Evolutionary conservation across 92 coral and sea anemone species (phyloP), one percentile per base, ranked within the genome.

Genomic region (Umimayanthus chanpuru): DNA sequence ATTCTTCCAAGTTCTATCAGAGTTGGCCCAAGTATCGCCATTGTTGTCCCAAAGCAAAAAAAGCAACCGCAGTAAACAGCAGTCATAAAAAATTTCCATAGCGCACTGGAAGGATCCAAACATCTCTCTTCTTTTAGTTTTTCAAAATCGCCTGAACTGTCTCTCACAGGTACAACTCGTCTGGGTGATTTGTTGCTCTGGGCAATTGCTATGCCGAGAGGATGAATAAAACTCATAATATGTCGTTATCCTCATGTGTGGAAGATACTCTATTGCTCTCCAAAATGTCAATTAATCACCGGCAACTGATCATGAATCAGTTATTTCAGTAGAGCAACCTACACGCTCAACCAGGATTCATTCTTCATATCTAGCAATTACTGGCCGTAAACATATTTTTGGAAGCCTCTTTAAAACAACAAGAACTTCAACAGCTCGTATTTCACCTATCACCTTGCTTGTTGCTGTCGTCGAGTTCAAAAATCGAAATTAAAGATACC

Each of bases 11-110:
- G 84, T 61, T 96, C 98, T 65, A 96, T 96, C 88, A 96, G 79
- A 25, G 98, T 93, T 6, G 98, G 98, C 36, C 98, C 98, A 9
- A 93, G 87, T 79, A 96, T 94, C 15, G 98, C 96, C 94, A 96
- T 94, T 32, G 98, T 96, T 2, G 97, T 94, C 40, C 98, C 98
- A 85, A 96, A 96, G 50, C 94, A 95, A 84, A 95, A 95, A 82
- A 95, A 95, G 44, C 98, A 95, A 6, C 98, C 98, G 8, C 98
- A 95, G 70, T 94, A 95, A 86, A 95, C 71, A n/a, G 91, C 72
- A 9, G 96, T 95, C 56, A 92, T 79, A 30, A 95, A 90, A 25
- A 82, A 53, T n/a, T 88, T 86, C 44, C 93, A 90, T 23, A 89
- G 79, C 20, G 87, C 18, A 26, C 89, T 61, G 26, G 92, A 11